Evolutionary conservation across 2,888 invertebrate species (phyloP), one percentile per base, ranked within the genome.

Genomic region (Rambutsinella grinnellia): DNA sequence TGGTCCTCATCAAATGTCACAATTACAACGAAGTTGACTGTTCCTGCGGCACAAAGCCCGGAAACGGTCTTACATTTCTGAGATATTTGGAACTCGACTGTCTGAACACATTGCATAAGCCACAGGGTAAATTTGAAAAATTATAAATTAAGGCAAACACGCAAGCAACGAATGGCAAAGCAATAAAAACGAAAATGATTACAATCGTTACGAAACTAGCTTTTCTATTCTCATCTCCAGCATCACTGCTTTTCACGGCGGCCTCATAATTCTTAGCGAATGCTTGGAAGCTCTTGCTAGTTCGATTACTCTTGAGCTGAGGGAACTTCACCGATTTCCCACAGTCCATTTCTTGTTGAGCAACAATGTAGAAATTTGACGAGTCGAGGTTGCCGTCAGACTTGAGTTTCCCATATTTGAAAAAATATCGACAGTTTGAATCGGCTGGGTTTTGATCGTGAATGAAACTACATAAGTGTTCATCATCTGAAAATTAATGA

Each of bases 331-430:
- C 26, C 2, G 62, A 49, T 17, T 54, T 54, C 28, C 65, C 61
- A 69, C 69, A 65, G 28, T 70, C 60, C 75, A 75, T 68, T 21
- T 69, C 69, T 68, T 69, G 58, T 53, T 76, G 62, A 15, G 69
- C 76, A 65, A 76, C 65, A 17, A 76, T 28, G 26, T 69, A 69
- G 10, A 76, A 62, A 36, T 69, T 58, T 21, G 36, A 56, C 2
- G 56, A 27, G 19, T 69, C 47, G 23, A 54, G 27, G 36, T 10
- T 61, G 26, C 47, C 60, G 60, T 66, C 61, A n/a, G 60, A 3
- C 5, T 28, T 63, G 26, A 66, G 21, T 49, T 54, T 53, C 6
- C 75, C 75, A 44, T 61, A 62, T 49, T 75, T 75, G 68, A 75
- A 75, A 17, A 61, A 75, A 26, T 61, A 75, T 44, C 75, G 15